Evolutionary conservation across 1,140 invertebrate genomes (phyloP).

Genomic region (Sitobion miscanthi): DNA sequence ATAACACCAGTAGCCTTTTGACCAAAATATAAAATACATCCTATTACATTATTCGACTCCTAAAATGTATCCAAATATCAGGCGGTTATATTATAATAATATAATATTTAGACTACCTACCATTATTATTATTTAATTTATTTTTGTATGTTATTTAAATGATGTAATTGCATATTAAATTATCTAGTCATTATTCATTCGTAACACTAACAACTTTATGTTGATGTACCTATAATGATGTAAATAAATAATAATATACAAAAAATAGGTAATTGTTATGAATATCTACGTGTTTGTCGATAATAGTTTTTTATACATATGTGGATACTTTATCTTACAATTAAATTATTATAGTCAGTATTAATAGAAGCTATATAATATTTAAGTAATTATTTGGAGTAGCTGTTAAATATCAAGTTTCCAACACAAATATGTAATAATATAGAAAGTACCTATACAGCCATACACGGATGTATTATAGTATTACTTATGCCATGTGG

Average conservation of each 20-base stretch:
- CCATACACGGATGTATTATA: too few species aligned
- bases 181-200: neutral
- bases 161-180: neutral
- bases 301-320: too few species aligned
- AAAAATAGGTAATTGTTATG: too few species aligned
- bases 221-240: neutral
- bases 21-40: neutral
- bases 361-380: too few species aligned
- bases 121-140: neutral
- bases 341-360: too few species aligned
- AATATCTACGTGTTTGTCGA: too few species aligned
- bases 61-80: neutral
- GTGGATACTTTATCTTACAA: too few species aligned
- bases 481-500: too few species aligned
- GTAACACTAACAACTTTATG: neutral
- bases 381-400: too few species aligned
- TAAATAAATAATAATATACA: neutral
- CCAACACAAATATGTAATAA: too few species aligned
- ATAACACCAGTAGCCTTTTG: neutral
- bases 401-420: too few species aligned
- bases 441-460: too few species aligned
- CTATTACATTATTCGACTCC: neutral
- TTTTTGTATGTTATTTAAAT: neutral
- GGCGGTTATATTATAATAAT: neutral
- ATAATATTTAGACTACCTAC: neutral